These are phyloP conservation scores for Aphelenchoides avenae DNA, from an alignment of 1,140 invertebrate species.

Conservation along the genomic window DNA sequence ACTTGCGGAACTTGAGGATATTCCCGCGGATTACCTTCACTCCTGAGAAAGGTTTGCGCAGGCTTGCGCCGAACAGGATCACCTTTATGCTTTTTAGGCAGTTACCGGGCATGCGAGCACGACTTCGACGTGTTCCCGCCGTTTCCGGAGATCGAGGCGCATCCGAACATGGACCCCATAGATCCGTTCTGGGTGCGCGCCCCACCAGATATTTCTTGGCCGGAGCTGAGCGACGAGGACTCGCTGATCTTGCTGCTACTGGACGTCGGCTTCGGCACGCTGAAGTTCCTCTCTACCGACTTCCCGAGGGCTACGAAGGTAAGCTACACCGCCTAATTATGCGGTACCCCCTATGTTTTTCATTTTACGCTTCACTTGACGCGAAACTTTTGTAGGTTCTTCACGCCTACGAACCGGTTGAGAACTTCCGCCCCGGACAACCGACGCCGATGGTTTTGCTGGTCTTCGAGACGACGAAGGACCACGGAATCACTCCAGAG, in stretches of 20 bases:
- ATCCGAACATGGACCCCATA: slow-evolving; percentile 45
- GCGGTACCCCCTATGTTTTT: neutral
- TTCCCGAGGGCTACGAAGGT: slow-evolving; percentile 49
- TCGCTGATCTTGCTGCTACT: slow-evolving; percentile 38
- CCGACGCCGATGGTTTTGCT: slow-evolving; percentile 52
- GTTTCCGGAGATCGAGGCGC: slow-evolving; percentile 18
- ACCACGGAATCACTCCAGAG: neutral
- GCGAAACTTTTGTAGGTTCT: slow-evolving; percentile 21
- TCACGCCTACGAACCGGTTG: slow-evolving; percentile 39
- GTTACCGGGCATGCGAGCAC: slow-evolving; percentile 54
- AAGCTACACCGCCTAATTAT: slow-evolving; percentile 5
- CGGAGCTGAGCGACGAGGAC: slow-evolving; percentile 42
- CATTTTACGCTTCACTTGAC: neutral
- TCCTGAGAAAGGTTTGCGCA: slow-evolving; percentile 14
- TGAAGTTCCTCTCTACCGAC: slow-evolving; percentile 49
- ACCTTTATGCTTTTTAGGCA: slow-evolving; percentile 25
- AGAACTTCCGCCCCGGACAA: slow-evolving; percentile 48
- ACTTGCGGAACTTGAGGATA: slow-evolving; percentile 43
- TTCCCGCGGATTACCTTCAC: slow-evolving; percentile 47
- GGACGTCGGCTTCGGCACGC: slow-evolving; percentile 49
- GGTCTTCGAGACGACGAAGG: slow-evolving; percentile 32
- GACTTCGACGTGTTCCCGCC: slow-evolving; percentile 27
- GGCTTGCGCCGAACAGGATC: neutral
- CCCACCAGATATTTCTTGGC: slow-evolving; percentile 46
- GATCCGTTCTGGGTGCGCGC: slow-evolving; percentile 40